phyloP scores from a whole-genome alignment of 2,888 invertebrate species.

The Dynastes tityus region DNA sequence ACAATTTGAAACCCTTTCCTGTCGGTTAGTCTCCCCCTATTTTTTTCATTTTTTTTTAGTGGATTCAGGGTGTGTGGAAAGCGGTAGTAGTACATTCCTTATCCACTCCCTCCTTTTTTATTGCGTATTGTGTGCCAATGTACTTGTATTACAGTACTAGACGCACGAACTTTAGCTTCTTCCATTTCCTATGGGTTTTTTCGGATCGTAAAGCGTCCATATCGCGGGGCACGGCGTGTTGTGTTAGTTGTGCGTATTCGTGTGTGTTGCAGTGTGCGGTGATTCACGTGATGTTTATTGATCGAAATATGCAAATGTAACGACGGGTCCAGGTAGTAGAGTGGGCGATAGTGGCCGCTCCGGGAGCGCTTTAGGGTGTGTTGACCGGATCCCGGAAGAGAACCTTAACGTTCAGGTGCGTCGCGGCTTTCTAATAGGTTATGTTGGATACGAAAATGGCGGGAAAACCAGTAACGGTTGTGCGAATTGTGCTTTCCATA shows the following conservation, averaged over 20 bases:
- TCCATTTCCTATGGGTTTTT: constrained; percentile 33
- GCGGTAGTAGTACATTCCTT: constrained; percentile 30
- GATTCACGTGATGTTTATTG: constrained; percentile 58
- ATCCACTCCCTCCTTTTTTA: constrained; percentile 41
- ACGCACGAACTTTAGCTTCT: constrained; percentile 32
- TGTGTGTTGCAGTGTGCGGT: constrained; percentile 54
- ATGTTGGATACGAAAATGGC: constrained; percentile 38
- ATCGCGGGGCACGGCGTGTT: constrained; percentile 10
- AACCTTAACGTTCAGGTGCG: constrained; percentile 13
- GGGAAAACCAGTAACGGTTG: constrained; percentile 28
- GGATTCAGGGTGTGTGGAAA: constrained; percentile 33
- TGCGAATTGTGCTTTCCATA: neutral
- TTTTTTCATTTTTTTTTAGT: neutral
- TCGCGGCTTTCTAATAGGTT: constrained; percentile 14
- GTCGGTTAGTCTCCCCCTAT: constrained; percentile 10
- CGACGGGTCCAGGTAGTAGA: constrained; percentile 34
- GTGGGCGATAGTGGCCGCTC: constrained; percentile 31
- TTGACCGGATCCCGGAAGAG: constrained; percentile 40
- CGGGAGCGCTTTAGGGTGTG: constrained; percentile 35
- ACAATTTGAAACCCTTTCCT: constrained; percentile 25
- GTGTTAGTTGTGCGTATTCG: constrained; percentile 37
- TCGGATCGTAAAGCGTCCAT: constrained; percentile 14
- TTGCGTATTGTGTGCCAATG: constrained; percentile 19
- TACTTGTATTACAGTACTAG: neutral
- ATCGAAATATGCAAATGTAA: constrained; percentile 57